Base-by-base conservation (phyloP, 2,113 vertebrate species). In the pig (Sus scrofa) region DNA sequence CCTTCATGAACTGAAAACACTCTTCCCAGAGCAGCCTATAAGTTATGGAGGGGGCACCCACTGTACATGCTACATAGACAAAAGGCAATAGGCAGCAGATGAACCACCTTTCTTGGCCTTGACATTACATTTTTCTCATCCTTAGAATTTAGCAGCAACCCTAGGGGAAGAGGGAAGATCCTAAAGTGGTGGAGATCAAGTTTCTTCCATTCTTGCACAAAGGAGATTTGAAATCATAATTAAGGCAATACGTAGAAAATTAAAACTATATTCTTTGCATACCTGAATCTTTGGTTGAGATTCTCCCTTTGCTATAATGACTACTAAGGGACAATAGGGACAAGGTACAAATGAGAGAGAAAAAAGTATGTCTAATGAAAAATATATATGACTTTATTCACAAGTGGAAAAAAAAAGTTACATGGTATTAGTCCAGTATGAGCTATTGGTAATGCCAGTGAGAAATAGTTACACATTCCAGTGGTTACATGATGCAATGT, bases 401-500 rank as follows among this genome's bases (percentile, higher is more conserved):
- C 15, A 75, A 89, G 54, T 52, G 7, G 89, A 70, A 27, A 81
- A 60, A 89, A 13, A 52, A 30, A 83, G 62, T 85, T 90, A 39
- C 34, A 18, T 4, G 50, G 19, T 44, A 60, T 68, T 63, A 12
- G 75, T 86, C 22, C 20, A 50, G 52, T 26, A 67, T 34, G 77
- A 94, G 74, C 77, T 83, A 10, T 74, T 60, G 85, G 67, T 67
- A 50, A 81, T 78, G 34, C 11, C 91, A 58, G 67, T 81, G 70
- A 95, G 82, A 95, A 95, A 79, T 79, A 96, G 58, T 98, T 98
- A 98, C 2, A 89, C 98, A 98, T 98, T 98, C 98, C 98, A 96
- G 95, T 96, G 97, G 98, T 97, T 98, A 98, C 97, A 95, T 97
- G 98, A 98, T 97, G 96, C 98, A 98, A 97, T 91, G 95, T 98